Percentiles rank a stretch among this genome's conserved stretches.
Evolutionary conservation across 2,888 invertebrate genomes (phyloP).

Genomic region (Caenorhabditis sp.): DNA sequence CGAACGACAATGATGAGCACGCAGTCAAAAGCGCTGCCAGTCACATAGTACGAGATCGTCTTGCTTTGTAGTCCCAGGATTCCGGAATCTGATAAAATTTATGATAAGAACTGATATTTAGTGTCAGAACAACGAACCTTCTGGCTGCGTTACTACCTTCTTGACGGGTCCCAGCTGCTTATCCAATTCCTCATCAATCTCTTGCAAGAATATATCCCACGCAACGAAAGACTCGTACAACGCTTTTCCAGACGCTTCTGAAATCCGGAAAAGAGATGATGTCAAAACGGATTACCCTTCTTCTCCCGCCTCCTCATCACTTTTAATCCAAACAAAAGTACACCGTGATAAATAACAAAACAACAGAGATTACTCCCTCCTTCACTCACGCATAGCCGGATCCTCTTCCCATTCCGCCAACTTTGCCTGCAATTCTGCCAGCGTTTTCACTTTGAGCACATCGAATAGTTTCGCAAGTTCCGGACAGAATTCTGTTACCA

Average conservation of each 20-base stretch:
- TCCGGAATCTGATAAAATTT: constrained; percentile 51
- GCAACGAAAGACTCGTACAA: constrained; percentile 43
- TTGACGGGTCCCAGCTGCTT: constrained; percentile 55
- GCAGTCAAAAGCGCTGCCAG: constrained; percentile 66
- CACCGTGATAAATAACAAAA: background rate
- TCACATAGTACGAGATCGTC: constrained; percentile 70
- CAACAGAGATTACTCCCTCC: background rate
- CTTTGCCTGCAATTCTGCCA: constrained; percentile 49
- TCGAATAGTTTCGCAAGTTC: constrained; percentile 69
- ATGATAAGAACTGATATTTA: no score
- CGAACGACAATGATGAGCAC: constrained; percentile 69
- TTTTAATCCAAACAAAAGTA: background rate
- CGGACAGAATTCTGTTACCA: constrained; percentile 67
- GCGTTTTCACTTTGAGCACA: constrained; percentile 61
- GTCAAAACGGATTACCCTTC: background rate
- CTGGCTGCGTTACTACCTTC: constrained; percentile 22
- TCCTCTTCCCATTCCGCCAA: constrained; percentile 62
- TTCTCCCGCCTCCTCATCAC: background rate
- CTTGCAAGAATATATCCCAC: constrained; percentile 61
- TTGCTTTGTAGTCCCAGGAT: constrained; percentile 68
- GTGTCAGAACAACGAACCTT: constrained; percentile 20
- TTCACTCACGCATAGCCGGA: constrained; percentile 60
- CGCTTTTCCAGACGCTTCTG: constrained; percentile 54
- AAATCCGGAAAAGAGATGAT: constrained; percentile 18
- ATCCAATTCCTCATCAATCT: constrained; percentile 62